These are phyloP conservation scores for Lypha dubia DNA, from an alignment of 2,888 invertebrate genomes.

Conservation along the genomic window DNA sequence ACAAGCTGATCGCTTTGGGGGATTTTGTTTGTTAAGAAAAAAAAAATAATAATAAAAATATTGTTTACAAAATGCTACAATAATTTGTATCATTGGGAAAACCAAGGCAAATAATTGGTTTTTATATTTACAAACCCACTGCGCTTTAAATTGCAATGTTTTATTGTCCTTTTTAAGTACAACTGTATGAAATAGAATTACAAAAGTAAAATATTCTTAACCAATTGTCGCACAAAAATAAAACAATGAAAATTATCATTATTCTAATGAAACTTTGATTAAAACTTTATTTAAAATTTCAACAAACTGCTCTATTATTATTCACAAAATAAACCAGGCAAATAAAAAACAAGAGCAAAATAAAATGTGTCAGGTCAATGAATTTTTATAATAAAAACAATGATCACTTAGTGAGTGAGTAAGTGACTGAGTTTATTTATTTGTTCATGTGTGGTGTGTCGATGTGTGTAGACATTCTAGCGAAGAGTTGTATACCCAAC, in stretches of 20 bases:
- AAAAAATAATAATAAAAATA: too few relatives aligned
- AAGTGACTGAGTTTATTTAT: constrained; percentile 21
- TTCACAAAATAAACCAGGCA: background rate
- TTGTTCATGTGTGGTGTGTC: background rate
- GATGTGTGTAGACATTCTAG: background rate
- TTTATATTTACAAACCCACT: background rate
- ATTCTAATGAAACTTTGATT: constrained; percentile 38
- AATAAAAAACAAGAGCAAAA: constrained; percentile 29
- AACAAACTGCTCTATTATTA: constrained; percentile 15
- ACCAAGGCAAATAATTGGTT: background rate
- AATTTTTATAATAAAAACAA: constrained; percentile 25
- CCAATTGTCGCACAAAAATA: constrained; percentile 9
- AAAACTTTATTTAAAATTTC: constrained; percentile 19
- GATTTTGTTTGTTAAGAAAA: too few relatives aligned
- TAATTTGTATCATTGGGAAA: too few relatives aligned
- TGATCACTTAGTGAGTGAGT: constrained; percentile 26
- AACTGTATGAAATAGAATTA: background rate
- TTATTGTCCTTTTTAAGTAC: background rate
- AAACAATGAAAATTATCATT: constrained; percentile 39
- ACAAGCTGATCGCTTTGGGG: too few relatives aligned
- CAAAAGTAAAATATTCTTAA: background rate
- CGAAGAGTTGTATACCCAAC: background rate
- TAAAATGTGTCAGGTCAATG: constrained; percentile 55
- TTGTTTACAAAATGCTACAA: too few relatives aligned
- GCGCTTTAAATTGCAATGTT: background rate